Conservation (phyloP, 2,113 vertebrate genomes). For the Corythoichthys haematopterus region DNA sequence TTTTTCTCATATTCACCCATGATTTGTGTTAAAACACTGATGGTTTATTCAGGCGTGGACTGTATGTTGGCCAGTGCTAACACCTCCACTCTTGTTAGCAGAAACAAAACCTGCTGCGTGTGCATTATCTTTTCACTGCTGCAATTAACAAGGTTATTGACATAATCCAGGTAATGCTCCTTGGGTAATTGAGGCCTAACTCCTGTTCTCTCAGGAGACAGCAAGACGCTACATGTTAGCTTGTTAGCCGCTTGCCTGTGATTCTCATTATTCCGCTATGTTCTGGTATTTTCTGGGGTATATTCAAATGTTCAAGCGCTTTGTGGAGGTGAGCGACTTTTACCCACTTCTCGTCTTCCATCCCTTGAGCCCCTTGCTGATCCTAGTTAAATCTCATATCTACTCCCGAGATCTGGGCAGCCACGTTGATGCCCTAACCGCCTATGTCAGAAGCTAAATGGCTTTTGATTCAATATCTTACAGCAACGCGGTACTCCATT, state of each 20-base stretch:
- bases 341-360: not conserved
- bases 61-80: constrained; percentile 6
- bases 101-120: constrained; percentile 1
- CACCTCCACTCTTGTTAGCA: constrained; percentile 9
- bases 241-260: constrained; percentile 7
- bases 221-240: constrained; percentile 5
- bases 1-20: constrained; percentile 1
- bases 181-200: constrained; percentile 28
- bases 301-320: constrained; percentile 19
- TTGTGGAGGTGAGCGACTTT: constrained; percentile 24
- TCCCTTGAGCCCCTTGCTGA: constrained; percentile 22
- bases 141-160: constrained; percentile 22
- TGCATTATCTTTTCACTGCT: constrained; percentile 13
- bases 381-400: constrained; percentile 42
- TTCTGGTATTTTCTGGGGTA: constrained; percentile 13
- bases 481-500: constrained; percentile 32
- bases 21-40: constrained; percentile 7
- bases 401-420: constrained; percentile 28
- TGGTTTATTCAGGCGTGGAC: not conserved
- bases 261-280: constrained; percentile 24
- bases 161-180: constrained; percentile 36
- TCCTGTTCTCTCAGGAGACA: constrained; percentile 13
- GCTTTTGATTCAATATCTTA: constrained; percentile 42
- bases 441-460: constrained; percentile 51
- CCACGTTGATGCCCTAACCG: constrained; percentile 15